phyloP scores from a whole-genome alignment of 2,888 invertebrate species.

The Osedax frankpressi region DNA sequence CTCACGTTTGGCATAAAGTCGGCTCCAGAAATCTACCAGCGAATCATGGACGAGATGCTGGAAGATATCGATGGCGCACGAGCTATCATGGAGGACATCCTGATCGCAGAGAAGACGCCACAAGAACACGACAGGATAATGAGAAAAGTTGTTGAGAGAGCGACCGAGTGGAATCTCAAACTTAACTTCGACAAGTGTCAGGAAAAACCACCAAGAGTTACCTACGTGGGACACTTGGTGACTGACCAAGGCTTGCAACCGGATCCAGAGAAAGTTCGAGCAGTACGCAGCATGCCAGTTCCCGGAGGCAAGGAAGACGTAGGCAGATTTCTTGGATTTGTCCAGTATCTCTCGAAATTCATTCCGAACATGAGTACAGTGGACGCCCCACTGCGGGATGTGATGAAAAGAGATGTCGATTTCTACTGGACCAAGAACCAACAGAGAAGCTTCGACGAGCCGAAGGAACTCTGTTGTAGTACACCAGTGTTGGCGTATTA shows the following conservation, averaged over 20 bases:
- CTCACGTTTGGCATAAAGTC: conserved; percentile 25
- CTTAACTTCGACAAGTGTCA: no score
- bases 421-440: no score
- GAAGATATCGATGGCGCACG: conserved; percentile 4
- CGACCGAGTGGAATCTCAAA: background rate
- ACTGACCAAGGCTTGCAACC: no score
- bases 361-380: no score
- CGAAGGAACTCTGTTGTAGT: conserved; percentile 1
- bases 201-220: no score
- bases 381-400: background rate
- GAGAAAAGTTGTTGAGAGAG: background rate
- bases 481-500: conserved; percentile 1
- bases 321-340: background rate
- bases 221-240: no score
- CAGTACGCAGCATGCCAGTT: background rate
- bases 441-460: background rate
- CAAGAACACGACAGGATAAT: background rate
- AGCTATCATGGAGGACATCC: conserved; percentile 8
- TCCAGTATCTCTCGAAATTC: conserved; percentile 1
- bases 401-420: conserved; percentile 2
- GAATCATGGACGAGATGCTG: background rate
- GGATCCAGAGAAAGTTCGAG: conserved; percentile 1
- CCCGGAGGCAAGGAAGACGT: background rate
- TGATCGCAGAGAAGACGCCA: background rate
- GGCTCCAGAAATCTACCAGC: conserved; percentile 13